Evolutionary conservation across 2,113 vertebrate genomes (phyloP), one percentile per base, ranked within the genome.

Genomic region (Acinonyx jubatus): DNA sequence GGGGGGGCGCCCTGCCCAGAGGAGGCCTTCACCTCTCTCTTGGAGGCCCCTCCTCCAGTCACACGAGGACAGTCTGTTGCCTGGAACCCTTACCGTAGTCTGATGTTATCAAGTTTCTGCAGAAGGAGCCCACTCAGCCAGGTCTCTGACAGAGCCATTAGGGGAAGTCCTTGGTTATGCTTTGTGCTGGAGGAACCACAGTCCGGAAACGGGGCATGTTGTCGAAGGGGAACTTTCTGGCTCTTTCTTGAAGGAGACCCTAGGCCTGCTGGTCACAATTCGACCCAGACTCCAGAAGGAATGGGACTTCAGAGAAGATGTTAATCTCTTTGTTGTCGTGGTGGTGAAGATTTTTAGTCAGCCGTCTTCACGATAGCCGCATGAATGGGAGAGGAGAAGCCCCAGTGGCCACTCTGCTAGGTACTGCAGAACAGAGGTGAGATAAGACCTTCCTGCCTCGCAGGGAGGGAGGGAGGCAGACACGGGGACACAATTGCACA

Each of bases 91-190:
- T 50, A 96, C 97, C 84, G 63, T 96, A 5, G 85, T 97, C 96
- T 98, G 99, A 99, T 99, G 98, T 98, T 99, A 99, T 99, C 99
- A 94, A 50, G 92, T 97, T 99, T 99, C 98, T 99, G 98, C 98
- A 99, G 99, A 99, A 99, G 98, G 96, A 97, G 98, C 97, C 98
- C 96, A 25, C 98, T 98, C 98, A 98, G 97, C 83, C 98, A 71
- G 61, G 84, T 94, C 97, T 98, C 96, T 96, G 89, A 94, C 95
- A 82, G 93, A 48, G 38, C 89, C 0, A 0, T 96, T 91, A 97
- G 99, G 98, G 99, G 98, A 99, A 99, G 98, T 98, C 98, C 98
- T 99, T 65, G 92, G 96, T 55, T 45, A 41, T 55, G 78, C 93
- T 84, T 36, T 9, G 6, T n/a, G 96, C 91, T 57, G 48, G 50